phyloP scores from a whole-genome alignment of 2,113 vertebrate species.

The Gymnarchus niloticus region DNA sequence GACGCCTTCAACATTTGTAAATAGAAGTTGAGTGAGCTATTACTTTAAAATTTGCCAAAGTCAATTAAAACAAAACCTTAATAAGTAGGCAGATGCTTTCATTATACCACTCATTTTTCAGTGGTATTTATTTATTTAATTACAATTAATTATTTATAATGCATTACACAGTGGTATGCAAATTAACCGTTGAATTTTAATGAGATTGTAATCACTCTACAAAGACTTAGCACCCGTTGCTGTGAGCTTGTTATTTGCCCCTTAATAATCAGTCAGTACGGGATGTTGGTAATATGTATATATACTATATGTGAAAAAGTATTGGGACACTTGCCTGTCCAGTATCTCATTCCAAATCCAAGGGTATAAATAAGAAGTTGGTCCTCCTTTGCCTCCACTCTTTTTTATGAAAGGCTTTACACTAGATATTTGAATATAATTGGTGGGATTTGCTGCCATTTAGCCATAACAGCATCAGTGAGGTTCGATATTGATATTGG shows the following conservation, averaged over 20 bases:
- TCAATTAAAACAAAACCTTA: slow-evolving; percentile 57
- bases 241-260: slow-evolving; percentile 66
- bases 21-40: slow-evolving; percentile 44
- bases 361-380: too few species aligned
- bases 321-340: too few species aligned
- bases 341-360: too few species aligned
- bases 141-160: slow-evolving; percentile 74
- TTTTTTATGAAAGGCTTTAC: too few species aligned
- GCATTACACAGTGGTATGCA: slow-evolving; percentile 69
- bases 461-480: too few species aligned
- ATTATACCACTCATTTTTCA: slow-evolving; percentile 65
- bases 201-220: slow-evolving; percentile 77
- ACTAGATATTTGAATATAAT: too few species aligned
- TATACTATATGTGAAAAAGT: slow-evolving; percentile 7
- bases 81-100: slow-evolving; percentile 58
- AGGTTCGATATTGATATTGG: too few species aligned
- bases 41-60: slow-evolving; percentile 56
- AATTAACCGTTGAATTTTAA: slow-evolving; percentile 76
- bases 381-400: too few species aligned
- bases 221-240: slow-evolving; percentile 69
- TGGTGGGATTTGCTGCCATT: too few species aligned
- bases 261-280: slow-evolving; percentile 51
- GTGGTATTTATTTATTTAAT: slow-evolving; percentile 74
- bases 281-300: too few species aligned
- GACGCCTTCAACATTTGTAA: slow-evolving; percentile 50